Base-by-base conservation (phyloP, 2,888 invertebrate genomes). In the Agriopis marginaria region DNA sequence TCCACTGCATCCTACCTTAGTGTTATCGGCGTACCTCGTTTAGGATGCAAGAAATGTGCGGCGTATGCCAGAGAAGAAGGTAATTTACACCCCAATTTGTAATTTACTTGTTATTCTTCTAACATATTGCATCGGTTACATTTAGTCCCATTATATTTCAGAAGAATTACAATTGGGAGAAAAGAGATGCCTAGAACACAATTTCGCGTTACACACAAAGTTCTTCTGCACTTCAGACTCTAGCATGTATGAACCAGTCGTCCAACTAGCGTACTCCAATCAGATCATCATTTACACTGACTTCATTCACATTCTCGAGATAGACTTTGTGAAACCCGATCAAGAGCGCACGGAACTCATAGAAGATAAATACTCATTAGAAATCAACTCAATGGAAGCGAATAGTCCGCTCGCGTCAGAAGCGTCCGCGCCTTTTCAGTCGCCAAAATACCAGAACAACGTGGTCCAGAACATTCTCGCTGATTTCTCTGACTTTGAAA, bases 181-280 rank as follows among this genome's bases (percentile, higher is more conserved):
- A 96, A 95, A 96, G 82, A 92, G 97, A 78, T 99, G 99, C 86
- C 92, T 98, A 68, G 96, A 97, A 83, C 99, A 99, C 87, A 98
- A 98, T 84, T 96, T 98, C 78, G 98, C 98, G 58, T 96, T 99
- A 75, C 98, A 99, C 89, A 98, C 98, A 77, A 97, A 97, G 85
- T 98, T 98, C 87, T 97, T 98, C 84, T 96, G 98, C 79, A 97
- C 97, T n/a, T 96, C 97, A 55, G 97, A 98, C 61, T 97, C 97
- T 80, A 98, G 97, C 40, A 95, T 95, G 87, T 97, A 97, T 81
- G 96, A 96, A 78, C 96, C 96, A 0, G 95, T 95, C 9, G 95
- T 96, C 5, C 96, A 96, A 82, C 90, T 96, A 58, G 96, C 96
- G 9, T 96, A 96, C 81, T 96, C 96, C 62, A 96, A 96, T 79